These are phyloP conservation scores for Cherax destructor DNA, from an alignment of 1,140 invertebrate species.

Conservation along the genomic window DNA sequence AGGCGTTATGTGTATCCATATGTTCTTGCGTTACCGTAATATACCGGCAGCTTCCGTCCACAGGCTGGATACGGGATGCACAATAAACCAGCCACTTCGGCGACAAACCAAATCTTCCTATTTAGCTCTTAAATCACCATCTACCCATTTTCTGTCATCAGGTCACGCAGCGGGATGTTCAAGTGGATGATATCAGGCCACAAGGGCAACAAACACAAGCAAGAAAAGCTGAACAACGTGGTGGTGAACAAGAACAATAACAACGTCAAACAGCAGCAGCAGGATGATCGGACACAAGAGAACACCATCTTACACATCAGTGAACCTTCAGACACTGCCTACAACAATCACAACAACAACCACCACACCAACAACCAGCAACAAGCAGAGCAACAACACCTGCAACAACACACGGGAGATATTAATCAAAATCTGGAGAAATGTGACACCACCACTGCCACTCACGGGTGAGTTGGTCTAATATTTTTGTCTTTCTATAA, in stretches of 20 bases:
- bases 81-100: too few species aligned
- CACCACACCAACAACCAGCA: conserved; percentile 26
- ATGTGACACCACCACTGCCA: conserved; percentile 3
- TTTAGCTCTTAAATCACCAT: too few species aligned
- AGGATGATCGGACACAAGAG: not conserved
- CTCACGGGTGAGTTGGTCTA: conserved; percentile 12
- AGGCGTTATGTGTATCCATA: too few species aligned
- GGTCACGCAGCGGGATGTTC: conserved; percentile 62
- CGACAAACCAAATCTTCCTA: too few species aligned
- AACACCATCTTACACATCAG: conserved; percentile 11
- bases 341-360: not conserved
- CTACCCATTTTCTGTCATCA: not conserved
- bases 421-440: conserved; percentile 50
- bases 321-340: not conserved
- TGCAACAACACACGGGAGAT: conserved; percentile 14
- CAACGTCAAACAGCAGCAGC: conserved; percentile 19
- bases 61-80: too few species aligned
- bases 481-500: too few species aligned
- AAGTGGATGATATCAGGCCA: conserved; percentile 67
- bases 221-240: conserved; percentile 63
- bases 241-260: conserved; percentile 44
- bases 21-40: too few species aligned
- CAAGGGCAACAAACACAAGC: conserved; percentile 56
- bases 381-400: not conserved
- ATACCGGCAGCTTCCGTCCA: too few species aligned